phyloP scores from a whole-genome alignment of 2,113 vertebrate species.

The Alethe castanea region DNA sequence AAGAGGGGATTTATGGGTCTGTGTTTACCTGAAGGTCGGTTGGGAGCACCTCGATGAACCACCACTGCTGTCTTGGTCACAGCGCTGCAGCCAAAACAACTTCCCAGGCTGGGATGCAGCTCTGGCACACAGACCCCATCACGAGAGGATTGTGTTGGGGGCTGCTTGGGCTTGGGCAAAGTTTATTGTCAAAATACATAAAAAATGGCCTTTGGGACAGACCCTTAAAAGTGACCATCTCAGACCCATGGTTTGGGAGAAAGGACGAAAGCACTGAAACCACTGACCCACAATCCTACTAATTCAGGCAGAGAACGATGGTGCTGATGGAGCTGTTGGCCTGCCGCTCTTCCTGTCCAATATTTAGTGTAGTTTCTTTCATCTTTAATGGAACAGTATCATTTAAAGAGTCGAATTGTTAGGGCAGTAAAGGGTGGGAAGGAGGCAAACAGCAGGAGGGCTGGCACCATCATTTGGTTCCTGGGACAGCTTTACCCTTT shows the following conservation, averaged over 20 bases:
- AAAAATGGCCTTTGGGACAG: neutral
- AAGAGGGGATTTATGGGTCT: slow-evolving; percentile 75
- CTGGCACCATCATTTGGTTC: neutral
- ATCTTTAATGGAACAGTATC: neutral
- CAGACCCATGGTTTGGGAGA: accelerated
- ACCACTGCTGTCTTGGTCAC: accelerated
- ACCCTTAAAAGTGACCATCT: neutral
- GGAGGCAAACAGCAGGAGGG: accelerated
- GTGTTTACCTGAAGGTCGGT: neutral
- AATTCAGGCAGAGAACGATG: neutral
- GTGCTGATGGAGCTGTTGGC: neutral
- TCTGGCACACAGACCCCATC: no score
- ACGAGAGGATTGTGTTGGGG: accelerated
- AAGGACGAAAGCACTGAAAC: neutral
- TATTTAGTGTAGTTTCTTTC: neutral
- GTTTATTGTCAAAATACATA: neutral
- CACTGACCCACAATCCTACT: accelerated
- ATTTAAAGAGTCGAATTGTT: neutral
- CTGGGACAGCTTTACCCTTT: neutral
- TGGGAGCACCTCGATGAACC: neutral
- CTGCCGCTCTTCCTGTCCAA: no score
- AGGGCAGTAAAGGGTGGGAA: neutral
- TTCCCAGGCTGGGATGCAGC: accelerated
- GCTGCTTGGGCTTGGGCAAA: no score
- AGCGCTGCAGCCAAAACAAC: neutral